Base-by-base conservation (phyloP, 2,113 vertebrate species). In the Channa argus region DNA sequence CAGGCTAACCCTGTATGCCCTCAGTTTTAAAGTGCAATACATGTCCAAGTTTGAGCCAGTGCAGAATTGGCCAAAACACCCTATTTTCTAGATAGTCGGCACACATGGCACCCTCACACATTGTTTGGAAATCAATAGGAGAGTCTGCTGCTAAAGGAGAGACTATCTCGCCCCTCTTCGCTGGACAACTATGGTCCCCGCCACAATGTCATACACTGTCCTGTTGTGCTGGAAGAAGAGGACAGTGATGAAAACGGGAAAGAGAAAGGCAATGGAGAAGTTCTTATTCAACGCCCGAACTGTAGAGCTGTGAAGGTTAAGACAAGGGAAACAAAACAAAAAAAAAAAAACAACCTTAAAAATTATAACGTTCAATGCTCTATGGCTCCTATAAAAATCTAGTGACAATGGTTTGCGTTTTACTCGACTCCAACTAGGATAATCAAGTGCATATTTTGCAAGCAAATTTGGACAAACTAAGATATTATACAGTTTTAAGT, bases 161-260 rank as follows among this genome's bases (percentile, higher is more conserved):
- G 45, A 67, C 96, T 96, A 97, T 95, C 96, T 96, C 65, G 85
- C 91, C 53, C 93, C 93, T 5, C 96, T 93, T 81, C 96, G 95
- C 86, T 95, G 96, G 80, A 99, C 97, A 70, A 98, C 97, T 65
- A 98, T 98, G 83, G 97, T 99, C 77, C 97, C 97, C 8, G 97
- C 97, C 84, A 97, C 97, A 54, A 98, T 96, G 83, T 99, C 97
- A 34, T 99, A 98, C 45, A 97, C 96, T 86, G 97, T 98, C 94
- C 97, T 94, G 93, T 98, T 98, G 84, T 98, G 97, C 86, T 98
- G 97, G 89, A 98, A 97, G 92, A 98, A 97, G 80, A 99, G 95
- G 69, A 98, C 90, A 0, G 97, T 98, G 91, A 98, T 97, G 91
- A 99, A 98, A 1, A 97, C 95, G 47, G 97, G 97, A 71, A 98